These are phyloP conservation scores for Mesorhabditis sp. DNA, from an alignment of 2,888 invertebrate genomes.

Conservation along the genomic window DNA sequence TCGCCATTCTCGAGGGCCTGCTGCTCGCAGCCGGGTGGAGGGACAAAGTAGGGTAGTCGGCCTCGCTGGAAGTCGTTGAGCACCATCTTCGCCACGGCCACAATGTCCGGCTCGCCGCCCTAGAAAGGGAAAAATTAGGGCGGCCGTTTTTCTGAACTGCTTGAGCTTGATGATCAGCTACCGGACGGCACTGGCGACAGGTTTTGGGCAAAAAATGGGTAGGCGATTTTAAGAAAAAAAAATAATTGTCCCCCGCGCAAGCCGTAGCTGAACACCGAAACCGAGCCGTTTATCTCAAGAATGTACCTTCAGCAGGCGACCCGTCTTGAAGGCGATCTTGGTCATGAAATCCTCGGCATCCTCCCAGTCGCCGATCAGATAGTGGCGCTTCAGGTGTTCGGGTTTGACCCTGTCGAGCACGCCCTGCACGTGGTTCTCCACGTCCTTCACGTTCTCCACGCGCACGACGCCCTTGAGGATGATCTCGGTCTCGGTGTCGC, in stretches of 20 bases:
- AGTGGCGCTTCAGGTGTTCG: constrained; percentile 85
- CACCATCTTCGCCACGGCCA: constrained; percentile 84
- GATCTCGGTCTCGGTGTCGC: constrained; percentile 80
- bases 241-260: too few relatives aligned
- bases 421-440: constrained; percentile 85
- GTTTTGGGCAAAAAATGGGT: too few relatives aligned
- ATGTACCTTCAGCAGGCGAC: constrained; percentile 77
- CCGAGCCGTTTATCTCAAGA: too few relatives aligned
- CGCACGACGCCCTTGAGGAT: constrained; percentile 93
- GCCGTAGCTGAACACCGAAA: too few relatives aligned
- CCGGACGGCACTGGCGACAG: too few relatives aligned
- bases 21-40: constrained; percentile 51
- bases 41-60: constrained; percentile 70
- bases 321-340: constrained; percentile 78
- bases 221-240: too few relatives aligned
- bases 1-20: constrained; percentile 31
- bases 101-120: constrained; percentile 91
- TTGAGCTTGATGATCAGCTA: too few relatives aligned
- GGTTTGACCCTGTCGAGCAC: constrained; percentile 81
- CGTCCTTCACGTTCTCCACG: constrained; percentile 85
- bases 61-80: constrained; percentile 98
- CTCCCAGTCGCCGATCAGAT: constrained; percentile 75
- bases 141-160: too few relatives aligned
- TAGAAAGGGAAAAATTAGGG: constrained; percentile 25
- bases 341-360: constrained; percentile 83